phyloP scores from a whole-genome alignment of 2,113 vertebrate genomes.

The Scatophagus argus region DNA sequence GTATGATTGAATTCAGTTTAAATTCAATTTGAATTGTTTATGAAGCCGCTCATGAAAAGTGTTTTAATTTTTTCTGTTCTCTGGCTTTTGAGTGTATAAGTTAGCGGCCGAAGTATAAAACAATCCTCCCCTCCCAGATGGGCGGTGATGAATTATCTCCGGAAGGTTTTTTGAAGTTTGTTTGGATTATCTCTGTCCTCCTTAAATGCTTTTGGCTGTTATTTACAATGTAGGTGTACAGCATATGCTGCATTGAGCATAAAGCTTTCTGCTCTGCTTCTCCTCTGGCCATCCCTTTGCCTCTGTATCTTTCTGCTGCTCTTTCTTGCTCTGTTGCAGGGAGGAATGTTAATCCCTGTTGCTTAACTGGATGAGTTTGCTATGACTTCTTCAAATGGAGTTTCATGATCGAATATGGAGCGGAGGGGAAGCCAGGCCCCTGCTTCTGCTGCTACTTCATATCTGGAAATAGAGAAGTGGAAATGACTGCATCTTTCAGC shows the following conservation, averaged over 20 bases:
- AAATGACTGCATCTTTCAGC: slow-evolving; percentile 44
- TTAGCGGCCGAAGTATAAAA: slow-evolving; percentile 33
- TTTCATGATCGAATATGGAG: slow-evolving; percentile 61
- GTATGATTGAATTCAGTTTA: slow-evolving; percentile 51
- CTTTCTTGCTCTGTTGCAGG: slow-evolving; percentile 18
- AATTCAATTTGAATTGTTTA: slow-evolving; percentile 45
- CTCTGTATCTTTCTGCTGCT: slow-evolving; percentile 9
- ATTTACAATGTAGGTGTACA: slow-evolving; percentile 57
- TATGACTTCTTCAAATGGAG: slow-evolving; percentile 54
- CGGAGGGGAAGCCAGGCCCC: slow-evolving; percentile 2
- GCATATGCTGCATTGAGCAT: slow-evolving; percentile 24
- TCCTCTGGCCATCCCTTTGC: neutral
- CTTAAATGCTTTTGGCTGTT: slow-evolving; percentile 51
- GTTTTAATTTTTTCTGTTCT: slow-evolving; percentile 8
- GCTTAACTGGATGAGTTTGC: slow-evolving; percentile 58
- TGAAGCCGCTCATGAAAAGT: neutral
- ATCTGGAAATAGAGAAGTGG: slow-evolving; percentile 45
- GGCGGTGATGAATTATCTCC: slow-evolving; percentile 55
- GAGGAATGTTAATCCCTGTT: slow-evolving; percentile 66
- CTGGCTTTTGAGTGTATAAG: slow-evolving; percentile 24
- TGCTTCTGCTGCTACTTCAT: slow-evolving; percentile 9
- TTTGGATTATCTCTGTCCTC: slow-evolving; percentile 74
- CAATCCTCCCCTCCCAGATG: slow-evolving; percentile 33
- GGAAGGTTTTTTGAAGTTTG: slow-evolving; percentile 46
- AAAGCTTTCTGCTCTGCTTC: neutral